A percentile compares a stretch with the other conserved stretches of the same genome.
Conservation (phyloP, 2,797 vertebrate genomes). For the Coranthus polyacanthus region DNA sequence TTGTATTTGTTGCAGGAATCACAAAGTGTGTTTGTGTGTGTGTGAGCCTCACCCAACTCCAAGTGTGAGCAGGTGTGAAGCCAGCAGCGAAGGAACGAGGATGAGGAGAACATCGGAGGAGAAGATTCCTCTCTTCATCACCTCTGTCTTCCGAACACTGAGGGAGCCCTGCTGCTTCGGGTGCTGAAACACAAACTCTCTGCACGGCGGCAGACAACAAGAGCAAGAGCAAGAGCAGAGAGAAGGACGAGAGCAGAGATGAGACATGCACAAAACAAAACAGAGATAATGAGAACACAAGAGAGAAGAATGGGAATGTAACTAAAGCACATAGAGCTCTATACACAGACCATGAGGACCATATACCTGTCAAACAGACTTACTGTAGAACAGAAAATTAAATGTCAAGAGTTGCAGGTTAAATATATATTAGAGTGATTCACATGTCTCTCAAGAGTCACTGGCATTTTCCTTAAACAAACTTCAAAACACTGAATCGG, state of each 20-base stretch:
- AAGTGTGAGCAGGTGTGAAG: slow-evolving; percentile 85
- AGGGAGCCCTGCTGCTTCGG: slow-evolving; percentile 80
- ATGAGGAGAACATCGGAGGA: slow-evolving; percentile 83
- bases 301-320: slow-evolving; percentile 38
- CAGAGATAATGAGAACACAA: slow-evolving; percentile 58
- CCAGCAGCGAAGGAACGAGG: slow-evolving; percentile 82
- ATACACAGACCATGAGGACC: slow-evolving; percentile 36
- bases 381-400: slow-evolving; percentile 46
- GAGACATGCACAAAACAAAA: slow-evolving; percentile 44
- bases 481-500: slow-evolving; percentile 17
- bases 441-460: slow-evolving; percentile 35
- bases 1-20: neutral
- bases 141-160: slow-evolving; percentile 81
- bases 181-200: slow-evolving; percentile 86
- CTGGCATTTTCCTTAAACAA: slow-evolving; percentile 37
- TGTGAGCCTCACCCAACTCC: slow-evolving; percentile 79
- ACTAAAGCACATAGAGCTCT: slow-evolving; percentile 19
- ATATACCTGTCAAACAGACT: slow-evolving; percentile 53
- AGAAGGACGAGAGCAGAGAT: slow-evolving; percentile 11
- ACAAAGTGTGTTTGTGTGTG: neutral
- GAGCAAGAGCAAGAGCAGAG: neutral
- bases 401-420: slow-evolving; percentile 38
- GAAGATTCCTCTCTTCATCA: slow-evolving; percentile 85
- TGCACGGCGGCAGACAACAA: slow-evolving; percentile 37
- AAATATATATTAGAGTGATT: slow-evolving; percentile 53